Evolutionary conservation across 2,888 invertebrate species (phyloP).

Genomic region (Beris morrisii): DNA sequence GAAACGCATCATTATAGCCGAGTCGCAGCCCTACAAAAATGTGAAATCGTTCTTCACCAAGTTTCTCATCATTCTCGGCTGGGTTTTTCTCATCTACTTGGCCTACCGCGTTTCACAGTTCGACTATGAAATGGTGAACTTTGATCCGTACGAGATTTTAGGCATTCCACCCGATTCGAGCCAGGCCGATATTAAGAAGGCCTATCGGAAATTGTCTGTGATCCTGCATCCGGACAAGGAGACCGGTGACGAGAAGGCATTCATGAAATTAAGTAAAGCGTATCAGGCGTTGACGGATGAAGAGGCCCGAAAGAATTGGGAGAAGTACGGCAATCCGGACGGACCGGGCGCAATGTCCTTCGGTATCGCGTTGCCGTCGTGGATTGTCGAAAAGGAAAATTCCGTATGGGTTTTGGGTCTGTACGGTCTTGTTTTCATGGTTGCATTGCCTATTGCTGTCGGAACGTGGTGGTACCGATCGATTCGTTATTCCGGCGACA

Average conservation of each 20-base stretch:
- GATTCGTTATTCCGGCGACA: slow-evolving; percentile 95
- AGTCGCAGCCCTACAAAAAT: slow-evolving; percentile 86
- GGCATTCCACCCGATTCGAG: slow-evolving; percentile 86
- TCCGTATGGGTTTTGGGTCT: slow-evolving; percentile 96
- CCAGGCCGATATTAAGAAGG: slow-evolving; percentile 88
- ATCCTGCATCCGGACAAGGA: slow-evolving; percentile 97
- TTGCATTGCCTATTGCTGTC: slow-evolving; percentile 84
- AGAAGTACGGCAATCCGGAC: slow-evolving; percentile 99
- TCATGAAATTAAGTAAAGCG: slow-evolving; percentile 95
- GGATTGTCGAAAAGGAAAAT: slow-evolving; percentile 99
- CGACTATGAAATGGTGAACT: slow-evolving; percentile 97
- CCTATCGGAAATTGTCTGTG: slow-evolving; percentile 90
- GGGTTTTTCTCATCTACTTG: slow-evolving; percentile 77
- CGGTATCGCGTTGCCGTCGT: slow-evolving; percentile 98
- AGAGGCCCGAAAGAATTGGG: slow-evolving; percentile 96
- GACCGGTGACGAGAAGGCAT: slow-evolving; percentile 94
- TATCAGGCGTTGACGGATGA: slow-evolving; percentile 95
- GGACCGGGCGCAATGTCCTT: slow-evolving; percentile 99
- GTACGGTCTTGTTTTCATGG: slow-evolving; percentile 97
- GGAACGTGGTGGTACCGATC: slow-evolving; percentile 99
- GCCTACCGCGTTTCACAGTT: slow-evolving; percentile 94
- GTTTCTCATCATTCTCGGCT: slow-evolving; percentile 75
- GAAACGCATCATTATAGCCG: slow-evolving; percentile 79
- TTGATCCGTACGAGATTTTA: slow-evolving; percentile 97
- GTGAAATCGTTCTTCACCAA: slow-evolving; percentile 81